phyloP scores from a whole-genome alignment of 2,888 invertebrate species.

The Catocala nupta region DNA sequence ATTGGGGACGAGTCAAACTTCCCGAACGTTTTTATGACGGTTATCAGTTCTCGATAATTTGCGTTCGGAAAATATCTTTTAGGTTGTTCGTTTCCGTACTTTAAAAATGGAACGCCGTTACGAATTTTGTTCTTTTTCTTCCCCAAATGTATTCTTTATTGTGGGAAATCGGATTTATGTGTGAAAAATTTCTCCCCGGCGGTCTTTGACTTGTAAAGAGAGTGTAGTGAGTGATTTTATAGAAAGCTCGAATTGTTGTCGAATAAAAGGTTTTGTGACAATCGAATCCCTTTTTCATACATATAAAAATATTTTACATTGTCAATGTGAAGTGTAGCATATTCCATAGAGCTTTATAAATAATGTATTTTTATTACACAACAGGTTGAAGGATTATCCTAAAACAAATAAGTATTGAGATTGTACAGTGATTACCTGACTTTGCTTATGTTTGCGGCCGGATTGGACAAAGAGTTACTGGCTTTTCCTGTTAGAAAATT shows the following conservation, averaged over 20 bases:
- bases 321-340: too few species aligned
- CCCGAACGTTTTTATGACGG: constrained; percentile 41
- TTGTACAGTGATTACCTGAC: too few species aligned
- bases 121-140: constrained; percentile 21
- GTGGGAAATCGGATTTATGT: constrained; percentile 1
- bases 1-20: constrained; percentile 41
- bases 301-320: too few species aligned
- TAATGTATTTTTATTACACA: too few species aligned
- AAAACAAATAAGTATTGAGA: too few species aligned
- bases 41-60: constrained; percentile 37
- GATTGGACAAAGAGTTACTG: too few species aligned
- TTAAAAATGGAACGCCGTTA: constrained; percentile 32
- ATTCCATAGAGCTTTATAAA: too few species aligned
- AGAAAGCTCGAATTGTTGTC: not conserved
- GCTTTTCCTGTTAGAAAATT: too few species aligned
- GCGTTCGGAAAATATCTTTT: constrained; percentile 23
- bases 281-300: too few species aligned
- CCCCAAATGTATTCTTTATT: constrained; percentile 2
- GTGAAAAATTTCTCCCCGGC: not conserved
- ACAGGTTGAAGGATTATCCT: too few species aligned
- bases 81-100: constrained; percentile 11
- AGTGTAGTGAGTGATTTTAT: not conserved
- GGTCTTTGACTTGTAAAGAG: not conserved
- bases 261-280: not conserved
- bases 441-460: too few species aligned